Conservation (phyloP, 2,797 vertebrate genomes). For the Jordanella pulchra region DNA sequence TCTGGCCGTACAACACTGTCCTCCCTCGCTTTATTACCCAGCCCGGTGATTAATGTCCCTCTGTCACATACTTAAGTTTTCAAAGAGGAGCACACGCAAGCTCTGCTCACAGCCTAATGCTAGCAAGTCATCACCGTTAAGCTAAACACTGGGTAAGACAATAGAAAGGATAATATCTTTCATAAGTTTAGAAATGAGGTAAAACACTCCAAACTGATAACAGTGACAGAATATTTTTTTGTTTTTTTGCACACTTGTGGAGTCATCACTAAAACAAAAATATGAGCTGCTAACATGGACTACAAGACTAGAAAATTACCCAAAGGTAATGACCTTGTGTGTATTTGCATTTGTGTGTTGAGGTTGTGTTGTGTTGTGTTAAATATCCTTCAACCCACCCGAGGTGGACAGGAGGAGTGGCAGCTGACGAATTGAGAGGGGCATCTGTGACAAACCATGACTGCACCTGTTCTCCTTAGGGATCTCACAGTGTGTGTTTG, state of each 20-base stretch:
- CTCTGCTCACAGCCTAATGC: slow-evolving; percentile 23
- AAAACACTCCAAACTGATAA: slow-evolving; percentile 16
- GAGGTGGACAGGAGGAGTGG: slow-evolving; percentile 71
- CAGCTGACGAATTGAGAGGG: slow-evolving; percentile 73
- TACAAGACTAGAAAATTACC: slow-evolving; percentile 23
- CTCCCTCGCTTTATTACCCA: slow-evolving; percentile 75
- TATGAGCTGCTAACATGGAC: slow-evolving; percentile 15
- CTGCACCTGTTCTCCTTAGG: slow-evolving; percentile 78
- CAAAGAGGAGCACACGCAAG: slow-evolving; percentile 39
- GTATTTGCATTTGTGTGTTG: slow-evolving; percentile 18
- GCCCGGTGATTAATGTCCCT: slow-evolving; percentile 78
- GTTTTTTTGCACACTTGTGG: slow-evolving; percentile 33
- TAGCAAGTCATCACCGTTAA: slow-evolving; percentile 31
- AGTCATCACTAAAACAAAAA: slow-evolving; percentile 32
- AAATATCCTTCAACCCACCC: slow-evolving; percentile 47
- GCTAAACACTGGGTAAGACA: slow-evolving; percentile 25
- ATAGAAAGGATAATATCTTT: neutral
- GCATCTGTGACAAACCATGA: slow-evolving; percentile 69
- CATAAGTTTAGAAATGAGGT: slow-evolving; percentile 28
- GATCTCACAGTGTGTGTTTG: slow-evolving; percentile 64
- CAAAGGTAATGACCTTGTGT: slow-evolving; percentile 17
- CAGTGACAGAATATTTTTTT: slow-evolving; percentile 22
- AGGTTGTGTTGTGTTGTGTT: slow-evolving; percentile 47
- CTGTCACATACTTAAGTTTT: slow-evolving; percentile 62
- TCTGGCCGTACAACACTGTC: slow-evolving; percentile 67